These are phyloP conservation scores for Edolisoma coerulescens DNA, from an alignment of 2,113 vertebrate genomes.

Conservation along the genomic window DNA sequence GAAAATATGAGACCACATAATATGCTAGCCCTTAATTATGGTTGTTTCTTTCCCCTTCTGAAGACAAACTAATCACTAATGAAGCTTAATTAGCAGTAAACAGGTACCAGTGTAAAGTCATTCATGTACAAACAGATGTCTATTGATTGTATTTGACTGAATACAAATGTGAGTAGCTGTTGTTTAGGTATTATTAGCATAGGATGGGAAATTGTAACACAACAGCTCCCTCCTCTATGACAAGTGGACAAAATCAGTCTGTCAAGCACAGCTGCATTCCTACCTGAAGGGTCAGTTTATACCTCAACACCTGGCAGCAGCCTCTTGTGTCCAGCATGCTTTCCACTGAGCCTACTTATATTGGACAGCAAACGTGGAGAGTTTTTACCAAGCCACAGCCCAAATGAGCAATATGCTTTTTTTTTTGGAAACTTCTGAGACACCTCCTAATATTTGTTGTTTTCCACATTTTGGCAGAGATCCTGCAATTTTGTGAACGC, in stretches of 20 bases:
- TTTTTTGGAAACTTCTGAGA: not conserved
- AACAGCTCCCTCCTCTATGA: constrained; percentile 46
- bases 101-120: constrained; percentile 62
- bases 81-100: constrained; percentile 71
- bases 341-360: constrained; percentile 39
- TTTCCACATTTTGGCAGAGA: not conserved
- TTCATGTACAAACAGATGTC: constrained; percentile 73
- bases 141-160: constrained; percentile 78
- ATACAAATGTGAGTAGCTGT: constrained; percentile 68
- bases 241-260: constrained; percentile 79
- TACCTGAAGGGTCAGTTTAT: constrained; percentile 61
- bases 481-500: constrained; percentile 18
- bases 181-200: constrained; percentile 51
- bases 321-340: constrained; percentile 27
- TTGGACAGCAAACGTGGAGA: constrained; percentile 46
- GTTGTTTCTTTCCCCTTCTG: constrained; percentile 39
- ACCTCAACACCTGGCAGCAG: constrained; percentile 47
- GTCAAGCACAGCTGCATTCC: constrained; percentile 74
- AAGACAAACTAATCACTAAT: constrained; percentile 69
- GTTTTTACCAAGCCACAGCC: constrained; percentile 59
- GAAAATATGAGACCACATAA: constrained; percentile 49
- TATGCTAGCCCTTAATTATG: constrained; percentile 68
- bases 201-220: constrained; percentile 46
- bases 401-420: constrained; percentile 48
- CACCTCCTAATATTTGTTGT: constrained; percentile 26